A percentile compares a stretch with the other conserved stretches of the same genome.
These are phyloP conservation scores for Plumapathes pennacea DNA, from an alignment of 92 coral and sea anemone genomes.

Conservation along the genomic window DNA sequence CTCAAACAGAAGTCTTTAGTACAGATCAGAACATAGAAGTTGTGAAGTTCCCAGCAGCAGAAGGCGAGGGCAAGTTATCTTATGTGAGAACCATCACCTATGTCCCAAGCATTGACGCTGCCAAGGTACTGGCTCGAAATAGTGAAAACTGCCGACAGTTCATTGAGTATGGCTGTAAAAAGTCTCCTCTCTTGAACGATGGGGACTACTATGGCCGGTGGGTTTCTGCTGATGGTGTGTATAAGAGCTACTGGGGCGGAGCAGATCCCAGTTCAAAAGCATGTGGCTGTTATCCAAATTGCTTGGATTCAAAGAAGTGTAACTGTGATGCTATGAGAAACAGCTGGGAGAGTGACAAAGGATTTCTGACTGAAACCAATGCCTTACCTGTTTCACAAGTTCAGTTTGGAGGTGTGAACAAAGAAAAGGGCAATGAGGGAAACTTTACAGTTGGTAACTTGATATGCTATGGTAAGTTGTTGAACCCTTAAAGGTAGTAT, in stretches of 20 bases:
- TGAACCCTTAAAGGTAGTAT: too few relatives aligned
- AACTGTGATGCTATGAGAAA: slow-evolving; percentile 71
- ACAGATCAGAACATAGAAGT: slow-evolving; percentile 27
- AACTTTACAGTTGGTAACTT: slow-evolving; percentile 78
- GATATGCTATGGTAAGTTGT: slow-evolving; percentile 59
- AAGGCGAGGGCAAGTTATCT: slow-evolving; percentile 19
- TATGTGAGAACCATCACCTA: slow-evolving; percentile 57
- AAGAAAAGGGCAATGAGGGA: slow-evolving; percentile 33
- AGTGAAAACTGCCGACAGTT: slow-evolving; percentile 70
- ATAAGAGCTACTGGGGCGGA: slow-evolving; percentile 79
- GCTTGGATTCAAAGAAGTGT: slow-evolving; percentile 40
- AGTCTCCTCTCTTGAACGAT: slow-evolving; percentile 42
- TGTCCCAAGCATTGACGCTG: slow-evolving; percentile 36
- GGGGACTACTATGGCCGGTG: slow-evolving; percentile 58
- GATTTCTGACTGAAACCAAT: slow-evolving; percentile 47
- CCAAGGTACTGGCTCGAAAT: slow-evolving; percentile 68
- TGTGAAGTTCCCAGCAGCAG: slow-evolving; percentile 23
- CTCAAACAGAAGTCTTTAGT: slow-evolving; percentile 48
- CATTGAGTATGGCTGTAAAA: slow-evolving; percentile 73
- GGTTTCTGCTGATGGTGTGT: slow-evolving; percentile 69
- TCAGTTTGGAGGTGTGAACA: slow-evolving; percentile 55
- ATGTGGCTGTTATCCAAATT: slow-evolving; percentile 54
- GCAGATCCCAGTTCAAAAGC: slow-evolving; percentile 44
- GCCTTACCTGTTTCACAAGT: slow-evolving; percentile 70
- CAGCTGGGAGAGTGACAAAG: slow-evolving; percentile 56